Evolutionary conservation across 23 tunicate species (phyloP), one percentile per base, ranked within the genome.

Genomic region (Clavelina lepadiformis): DNA sequence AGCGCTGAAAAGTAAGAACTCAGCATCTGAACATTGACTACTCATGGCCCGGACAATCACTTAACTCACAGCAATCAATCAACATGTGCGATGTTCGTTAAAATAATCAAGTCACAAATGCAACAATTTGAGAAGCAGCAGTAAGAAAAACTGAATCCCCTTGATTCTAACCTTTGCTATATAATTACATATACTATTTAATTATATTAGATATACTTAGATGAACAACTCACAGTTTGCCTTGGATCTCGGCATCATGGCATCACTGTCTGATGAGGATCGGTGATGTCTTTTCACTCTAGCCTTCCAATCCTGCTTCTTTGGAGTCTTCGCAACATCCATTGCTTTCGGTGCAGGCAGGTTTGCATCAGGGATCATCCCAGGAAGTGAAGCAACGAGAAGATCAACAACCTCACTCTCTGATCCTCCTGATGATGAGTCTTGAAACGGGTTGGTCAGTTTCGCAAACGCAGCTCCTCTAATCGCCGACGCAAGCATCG

Each of bases 221-320:
- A n/a, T n/a, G n/a, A n/a, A n/a, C n/a, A n/a, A 41, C 49, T 8
- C 11, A 41, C 49, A 11, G 15, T 41, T 41, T 41, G 11, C 15
- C 49, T 41, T 41, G 49, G 49, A 11, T 8, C 15, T 41, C 15
- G 13, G 11, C 15, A 11, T 41, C 49, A 15, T 41, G 13, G 15
- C 49, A 41, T 41, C 49, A 41, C 13, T 8, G 11, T 71, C 76
- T 3, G 76, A 71, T 8, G 76, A 55, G n/a, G 76, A 71, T 26
- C 76, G 35, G 1, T 55, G 51, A 37, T 71, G 76, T 30, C 38
- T 34, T 50, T 71, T 71, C 2, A 55, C 44, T 41, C 37, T 71
- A 3, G 37, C 51, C 54, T 63, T 37, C 69, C 34, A 63, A 11
- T 63, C 52, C 35, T 8, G 49, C 15, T 41, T 41, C 49, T 8